Base-by-base conservation (phyloP, 2,888 invertebrate genomes). In the Apomyelois bistriatella region DNA sequence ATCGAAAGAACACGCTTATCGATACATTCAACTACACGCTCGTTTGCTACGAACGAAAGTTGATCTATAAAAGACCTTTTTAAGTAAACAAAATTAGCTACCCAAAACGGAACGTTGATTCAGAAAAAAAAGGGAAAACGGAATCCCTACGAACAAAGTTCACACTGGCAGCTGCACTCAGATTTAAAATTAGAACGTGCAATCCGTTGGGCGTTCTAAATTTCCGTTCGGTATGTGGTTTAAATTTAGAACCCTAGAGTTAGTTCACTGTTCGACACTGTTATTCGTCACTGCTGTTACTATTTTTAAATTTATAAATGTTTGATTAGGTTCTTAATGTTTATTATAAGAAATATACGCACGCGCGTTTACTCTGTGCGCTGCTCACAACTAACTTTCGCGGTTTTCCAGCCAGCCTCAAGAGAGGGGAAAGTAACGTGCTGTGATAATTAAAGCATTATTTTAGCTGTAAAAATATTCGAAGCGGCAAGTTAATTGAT, bases 191-290 rank as follows among this genome's bases (percentile, higher is more conserved):
- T 84, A 85, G 85, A 79, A 76, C 81, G 71, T 79, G 85, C 85
- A 85, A 83, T 85, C 80, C 83, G 85, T 84, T 82, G 79, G 80
- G 75, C 73, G 89, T 76, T 85, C 88, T 85, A 89, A 85, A 88
- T 89, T 79, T 85, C 81, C 74, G 80, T 81, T 82, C 81, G 85
- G 85, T 79, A 86, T 84, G 85, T 76, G 74, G 78, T 76, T 79
- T 86, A 88, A 77, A 85, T 79, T 79, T 86, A 88, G 85, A 82
- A 75, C 79, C 66, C 72, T 75, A 81, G 83, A 81, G 80, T 84
- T 83, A 84, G 85, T 85, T 84, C 82, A 82, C 83, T 74, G 79
- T 82, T 84, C 86, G 82, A 85, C 86, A 83, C 82, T 81, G 77
- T 75, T 74, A 85, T 84, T 82, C 80, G 80, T 83, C 86, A 86